Base-by-base conservation (phyloP, 2,113 vertebrate species). In the Alces alces region DNA sequence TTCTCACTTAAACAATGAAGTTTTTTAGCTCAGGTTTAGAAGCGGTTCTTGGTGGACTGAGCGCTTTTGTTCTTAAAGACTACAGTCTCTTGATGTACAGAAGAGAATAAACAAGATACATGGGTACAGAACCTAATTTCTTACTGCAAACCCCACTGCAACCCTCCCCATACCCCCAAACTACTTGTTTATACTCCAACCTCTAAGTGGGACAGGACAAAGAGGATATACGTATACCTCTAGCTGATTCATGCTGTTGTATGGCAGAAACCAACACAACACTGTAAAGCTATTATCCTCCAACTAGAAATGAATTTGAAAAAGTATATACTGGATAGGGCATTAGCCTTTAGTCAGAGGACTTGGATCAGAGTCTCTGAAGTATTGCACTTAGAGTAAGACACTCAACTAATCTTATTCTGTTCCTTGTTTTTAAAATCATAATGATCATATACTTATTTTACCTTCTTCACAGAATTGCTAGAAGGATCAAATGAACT, bases 361-460 rank as follows among this genome's bases (percentile, higher is more conserved):
- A 83, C 57, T 17, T 91, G 19, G 23, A 15, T 57, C 33, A 84
- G 36, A 82, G 25, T 78, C 28, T 54, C 16, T 80, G 64, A 47
- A 82, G n/a, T 85, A 52, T 3, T 96, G 39, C 0, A 43, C 36
- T 79, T 93, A 57, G 57, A 88, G 23, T 19, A 88, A 91, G 25
- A 90, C 64, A 95, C 5, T 88, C 85, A 95, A 93, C 54, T 28
- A 88, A 61, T 64, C 30, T 60, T 76, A 86, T 86, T 95, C n/a
- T 70, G 39, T 54, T 95, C 89, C 55, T 90, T 91, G 27, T 86
- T 86, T 92, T 93, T 21, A 97, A 97, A 93, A 83, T 60, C 55
- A 58, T 93, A 70, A 70, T 83, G 93, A 91, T 94, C 43, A 83
- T 60, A 60, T 52, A 78, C 12, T 55, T 91, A n/a, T 54, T 95